Conservation (phyloP, 1,140 invertebrate species). For the Drosophila pachea region DNA sequence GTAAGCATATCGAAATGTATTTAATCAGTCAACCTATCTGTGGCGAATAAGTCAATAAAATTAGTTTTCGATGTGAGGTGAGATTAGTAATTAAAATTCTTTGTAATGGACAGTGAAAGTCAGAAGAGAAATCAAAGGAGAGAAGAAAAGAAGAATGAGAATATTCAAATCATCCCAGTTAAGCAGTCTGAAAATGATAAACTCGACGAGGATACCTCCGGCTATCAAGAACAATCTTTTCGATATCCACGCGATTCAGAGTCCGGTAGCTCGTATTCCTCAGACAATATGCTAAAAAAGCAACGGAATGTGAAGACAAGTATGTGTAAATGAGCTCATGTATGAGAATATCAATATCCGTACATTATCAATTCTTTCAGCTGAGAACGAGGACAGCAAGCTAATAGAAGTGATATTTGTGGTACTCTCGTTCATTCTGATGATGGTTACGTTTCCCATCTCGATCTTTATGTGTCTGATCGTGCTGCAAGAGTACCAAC, state of each 20-base stretch:
- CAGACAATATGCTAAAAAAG: not conserved
- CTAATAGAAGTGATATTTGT: conserved; percentile 88
- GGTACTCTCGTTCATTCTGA: conserved; percentile 85
- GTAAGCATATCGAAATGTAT: not conserved
- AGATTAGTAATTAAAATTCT: too few species aligned
- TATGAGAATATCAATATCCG: not conserved
- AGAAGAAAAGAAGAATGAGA: not conserved
- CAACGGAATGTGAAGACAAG: conserved; percentile 52
- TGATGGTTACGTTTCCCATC: conserved; percentile 90
- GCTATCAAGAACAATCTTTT: not conserved
- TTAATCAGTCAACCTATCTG: not conserved
- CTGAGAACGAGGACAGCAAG: conserved; percentile 79
- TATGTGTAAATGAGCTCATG: conserved; percentile 8
- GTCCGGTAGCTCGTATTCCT: conserved; percentile 14
- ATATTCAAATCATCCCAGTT: too few species aligned
- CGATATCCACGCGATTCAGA: not conserved
- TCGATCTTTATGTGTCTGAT: conserved; percentile 90
- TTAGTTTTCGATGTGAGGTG: not conserved
- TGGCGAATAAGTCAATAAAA: not conserved
- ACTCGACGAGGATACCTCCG: too few species aligned
- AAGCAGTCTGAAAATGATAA: too few species aligned
- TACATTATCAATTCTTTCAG: conserved; percentile 14
- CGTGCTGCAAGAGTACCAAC: conserved; percentile 85
- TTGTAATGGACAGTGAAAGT: not conserved
- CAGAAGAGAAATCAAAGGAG: too few species aligned